Evolutionary conservation across 2,797 vertebrate species (phyloP), one percentile per base, ranked within the genome.

Genomic region (Taeniopygia guttata): DNA sequence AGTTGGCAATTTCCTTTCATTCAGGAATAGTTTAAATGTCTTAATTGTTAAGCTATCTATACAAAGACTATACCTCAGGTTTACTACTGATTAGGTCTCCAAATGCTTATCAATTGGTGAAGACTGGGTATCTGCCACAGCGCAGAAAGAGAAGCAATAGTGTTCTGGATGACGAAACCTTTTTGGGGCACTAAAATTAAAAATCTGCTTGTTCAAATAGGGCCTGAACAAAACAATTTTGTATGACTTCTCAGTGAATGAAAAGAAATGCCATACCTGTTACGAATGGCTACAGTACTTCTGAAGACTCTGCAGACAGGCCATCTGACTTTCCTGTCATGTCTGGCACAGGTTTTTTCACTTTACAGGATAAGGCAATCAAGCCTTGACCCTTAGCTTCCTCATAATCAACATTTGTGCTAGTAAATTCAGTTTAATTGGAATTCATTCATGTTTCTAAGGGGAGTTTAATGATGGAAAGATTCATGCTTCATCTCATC

Each of bases 401-500:
- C 56, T 45, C 60, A 27, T 36, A 90, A 87, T 74, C 87, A 83
- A 75, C 30, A 72, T 38, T 43, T 52, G 60, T n/a, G 43, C 18
- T 29, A 84, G 42, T 58, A 92, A 85, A 80, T 83, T 87, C 52
- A 66, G 22, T 78, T 92, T 78, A 93, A 89, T 5, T 83, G 30
- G 23, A 34, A 62, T 46, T 45, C 43, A 86, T 26, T 45, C n/a
- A 58, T 51, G 48, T 76, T 94, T 84, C 43, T 86, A 73, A 84
- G 29, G 45, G 32, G 34, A 22, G 10, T 88, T 88, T 73, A 93
- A 63, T 5, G 23, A 56, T n/a, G 26, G 36, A 86, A 86, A 91
- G 81, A 84, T 72, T 76, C 63, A 52, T 79, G 38, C 32, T 84
- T 23, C 79, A 49, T 62, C 60, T 87, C 58, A 40, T 59, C 68